Evolutionary conservation across 2,113 vertebrate genomes (phyloP).

Genomic region (Saimiri boliviensis): DNA sequence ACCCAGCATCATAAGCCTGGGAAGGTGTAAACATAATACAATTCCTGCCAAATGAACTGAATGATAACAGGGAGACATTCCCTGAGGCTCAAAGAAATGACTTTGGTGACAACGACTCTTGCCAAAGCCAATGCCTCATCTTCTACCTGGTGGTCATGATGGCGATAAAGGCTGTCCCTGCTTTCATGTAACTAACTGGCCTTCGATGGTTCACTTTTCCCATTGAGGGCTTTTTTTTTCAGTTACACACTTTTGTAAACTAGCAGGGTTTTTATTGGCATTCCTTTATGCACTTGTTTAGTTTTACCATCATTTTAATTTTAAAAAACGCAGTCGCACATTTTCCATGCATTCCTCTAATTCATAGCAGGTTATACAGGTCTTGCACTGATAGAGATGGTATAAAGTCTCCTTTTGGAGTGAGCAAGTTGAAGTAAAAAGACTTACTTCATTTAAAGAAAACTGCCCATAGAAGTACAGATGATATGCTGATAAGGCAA

Average conservation of each 20-base stretch:
- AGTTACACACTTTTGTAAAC: not conserved
- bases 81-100: not conserved
- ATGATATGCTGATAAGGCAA: not conserved
- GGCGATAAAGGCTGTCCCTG: not conserved
- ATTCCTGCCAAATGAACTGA: not conserved
- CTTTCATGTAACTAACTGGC: not conserved
- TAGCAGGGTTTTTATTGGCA: not conserved
- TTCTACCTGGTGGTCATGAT: not conserved
- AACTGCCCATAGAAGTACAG: not conserved
- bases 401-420: not conserved
- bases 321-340: not conserved
- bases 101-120: not conserved
- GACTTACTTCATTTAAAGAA: not conserved
- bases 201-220: not conserved
- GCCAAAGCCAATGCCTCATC: not conserved
- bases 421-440: not conserved
- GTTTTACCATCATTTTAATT: not conserved
- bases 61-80: not conserved
- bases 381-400: not conserved
- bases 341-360: not conserved
- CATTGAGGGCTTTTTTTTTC: not conserved
- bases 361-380: not conserved
- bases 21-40: not conserved
- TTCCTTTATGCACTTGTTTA: not conserved
- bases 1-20: not conserved